These are phyloP conservation scores for Syritta pipiens DNA, from an alignment of 2,888 invertebrate genomes.

Conservation along the genomic window DNA sequence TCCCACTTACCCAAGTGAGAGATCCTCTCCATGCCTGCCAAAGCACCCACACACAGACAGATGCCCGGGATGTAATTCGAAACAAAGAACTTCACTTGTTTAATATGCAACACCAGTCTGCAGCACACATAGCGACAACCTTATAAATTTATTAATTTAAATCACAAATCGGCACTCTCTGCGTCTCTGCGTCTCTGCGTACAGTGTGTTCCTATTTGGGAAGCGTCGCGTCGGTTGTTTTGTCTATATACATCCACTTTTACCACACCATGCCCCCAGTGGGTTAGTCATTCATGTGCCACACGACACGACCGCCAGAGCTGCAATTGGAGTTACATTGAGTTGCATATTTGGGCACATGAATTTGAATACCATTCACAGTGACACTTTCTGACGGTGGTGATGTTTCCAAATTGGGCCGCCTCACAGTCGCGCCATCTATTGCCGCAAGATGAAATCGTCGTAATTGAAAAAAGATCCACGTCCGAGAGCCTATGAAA, in stretches of 20 bases:
- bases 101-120: conserved; percentile 39
- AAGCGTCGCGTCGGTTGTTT: conserved; percentile 3
- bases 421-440: not conserved
- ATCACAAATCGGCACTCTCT: conserved; percentile 35
- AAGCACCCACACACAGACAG: conserved; percentile 7
- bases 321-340: conserved; percentile 52
- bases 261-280: conserved; percentile 18
- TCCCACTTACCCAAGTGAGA: conserved; percentile 28
- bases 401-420: conserved; percentile 42
- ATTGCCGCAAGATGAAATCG: conserved; percentile 15
- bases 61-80: conserved; percentile 3
- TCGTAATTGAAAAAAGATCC: conserved; percentile 57
- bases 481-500: conserved; percentile 50
- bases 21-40: too few species aligned
- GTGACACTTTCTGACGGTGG: conserved; percentile 41
- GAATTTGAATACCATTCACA: conserved; percentile 65
- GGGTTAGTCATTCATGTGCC: conserved; percentile 51
- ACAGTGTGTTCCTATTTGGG: conserved; percentile 43
- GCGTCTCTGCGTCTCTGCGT: conserved; percentile 13
- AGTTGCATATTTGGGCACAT: conserved; percentile 61
- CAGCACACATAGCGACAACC: conserved; percentile 48
- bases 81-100: conserved; percentile 36
- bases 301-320: conserved; percentile 25
- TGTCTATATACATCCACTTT: conserved; percentile 40
- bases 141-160: conserved; percentile 67